Conservation (phyloP, 2,797 vertebrate genomes). For the Fistularia tabacaria region DNA sequence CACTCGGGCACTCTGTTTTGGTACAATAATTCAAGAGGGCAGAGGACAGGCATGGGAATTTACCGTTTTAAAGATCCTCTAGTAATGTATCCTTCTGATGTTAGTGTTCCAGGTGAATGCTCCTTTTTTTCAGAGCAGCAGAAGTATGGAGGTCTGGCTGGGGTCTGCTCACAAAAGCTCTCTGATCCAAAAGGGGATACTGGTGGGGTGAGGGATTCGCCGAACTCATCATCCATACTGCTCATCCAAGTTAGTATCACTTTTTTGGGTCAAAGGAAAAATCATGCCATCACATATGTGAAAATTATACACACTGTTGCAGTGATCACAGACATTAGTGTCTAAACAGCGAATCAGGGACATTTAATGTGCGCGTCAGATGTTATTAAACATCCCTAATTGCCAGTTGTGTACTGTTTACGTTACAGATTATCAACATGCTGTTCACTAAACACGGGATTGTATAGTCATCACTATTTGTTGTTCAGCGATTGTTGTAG, state of each 20-base stretch:
- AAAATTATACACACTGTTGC: neutral
- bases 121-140: constrained; percentile 79
- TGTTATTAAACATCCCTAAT: too few relatives aligned
- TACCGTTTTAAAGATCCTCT: constrained; percentile 90
- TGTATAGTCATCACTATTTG: too few relatives aligned
- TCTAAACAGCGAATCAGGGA: neutral
- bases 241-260: neutral
- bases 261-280: too few relatives aligned
- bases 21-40: too few relatives aligned
- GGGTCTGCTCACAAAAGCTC: constrained; percentile 69
- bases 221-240: constrained; percentile 81
- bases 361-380: too few relatives aligned
- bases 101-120: constrained; percentile 69
- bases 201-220: constrained; percentile 72
- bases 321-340: neutral
- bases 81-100: constrained; percentile 79
- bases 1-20: too few relatives aligned
- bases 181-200: constrained; percentile 79
- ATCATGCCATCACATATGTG: too few relatives aligned
- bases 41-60: neutral
- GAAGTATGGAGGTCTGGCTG: constrained; percentile 76
- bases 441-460: too few relatives aligned
- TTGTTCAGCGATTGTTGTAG: too few relatives aligned
- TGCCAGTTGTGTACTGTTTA: too few relatives aligned
- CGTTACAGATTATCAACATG: too few relatives aligned